These are phyloP conservation scores for Melozone crissalis DNA, from an alignment of 2,113 vertebrate species.

Conservation along the genomic window DNA sequence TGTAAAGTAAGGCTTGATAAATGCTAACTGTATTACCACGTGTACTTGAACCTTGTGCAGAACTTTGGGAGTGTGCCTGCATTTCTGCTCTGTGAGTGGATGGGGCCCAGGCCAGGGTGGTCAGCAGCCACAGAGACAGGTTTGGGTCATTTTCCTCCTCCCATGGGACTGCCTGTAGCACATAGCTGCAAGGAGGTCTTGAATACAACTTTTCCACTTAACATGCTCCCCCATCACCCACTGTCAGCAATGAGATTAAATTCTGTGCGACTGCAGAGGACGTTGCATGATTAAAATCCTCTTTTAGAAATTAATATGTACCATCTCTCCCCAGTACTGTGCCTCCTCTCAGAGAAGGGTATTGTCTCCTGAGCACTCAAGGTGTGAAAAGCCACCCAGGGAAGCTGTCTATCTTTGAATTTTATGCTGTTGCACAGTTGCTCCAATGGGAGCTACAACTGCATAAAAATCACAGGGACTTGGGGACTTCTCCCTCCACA, in stretches of 20 bases:
- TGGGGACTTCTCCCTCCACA: not conserved
- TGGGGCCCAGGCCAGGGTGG: not conserved
- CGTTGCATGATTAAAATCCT: slow-evolving; percentile 70
- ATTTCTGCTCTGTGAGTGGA: not conserved
- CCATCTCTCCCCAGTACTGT: not conserved
- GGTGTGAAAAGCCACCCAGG: slow-evolving; percentile 59
- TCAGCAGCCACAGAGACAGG: not conserved
- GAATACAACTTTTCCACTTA: slow-evolving; percentile 66
- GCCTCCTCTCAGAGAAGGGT: slow-evolving; percentile 40
- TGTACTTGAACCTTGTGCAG: not conserved
- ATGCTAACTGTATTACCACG: slow-evolving; percentile 37
- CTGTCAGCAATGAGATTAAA: slow-evolving; percentile 69
- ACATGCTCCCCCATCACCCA: slow-evolving; percentile 60
- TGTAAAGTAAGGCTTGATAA: slow-evolving; percentile 47
- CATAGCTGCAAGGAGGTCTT: slow-evolving; percentile 52
- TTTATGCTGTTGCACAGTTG: slow-evolving; percentile 60
- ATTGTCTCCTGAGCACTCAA: slow-evolving; percentile 65
- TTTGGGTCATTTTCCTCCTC: slow-evolving; percentile 15
- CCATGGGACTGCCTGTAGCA: not conserved
- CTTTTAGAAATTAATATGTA: slow-evolving; percentile 72
- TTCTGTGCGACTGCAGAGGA: slow-evolving; percentile 62
- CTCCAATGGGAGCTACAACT: not conserved
- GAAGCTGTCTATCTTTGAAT: slow-evolving; percentile 51
- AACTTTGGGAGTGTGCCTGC: not conserved
- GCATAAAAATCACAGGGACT: not conserved